Conservation (phyloP, 2,888 invertebrate genomes). For the Diarsia brunnea region DNA sequence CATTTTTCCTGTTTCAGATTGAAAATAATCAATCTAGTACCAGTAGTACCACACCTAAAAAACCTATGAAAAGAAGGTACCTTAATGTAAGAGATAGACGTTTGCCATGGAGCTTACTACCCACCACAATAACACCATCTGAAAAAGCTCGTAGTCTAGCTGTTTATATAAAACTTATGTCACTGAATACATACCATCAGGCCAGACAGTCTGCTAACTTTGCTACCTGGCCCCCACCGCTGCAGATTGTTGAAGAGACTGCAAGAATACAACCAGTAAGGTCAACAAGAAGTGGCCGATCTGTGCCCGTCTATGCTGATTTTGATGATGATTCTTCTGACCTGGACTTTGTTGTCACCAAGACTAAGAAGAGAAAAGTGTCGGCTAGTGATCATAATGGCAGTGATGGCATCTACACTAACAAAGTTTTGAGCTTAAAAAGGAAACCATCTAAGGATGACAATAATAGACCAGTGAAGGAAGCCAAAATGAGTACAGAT, state of each 20-base stretch:
- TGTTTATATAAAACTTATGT: constrained; percentile 87
- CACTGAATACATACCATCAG: constrained; percentile 84
- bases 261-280: constrained; percentile 81
- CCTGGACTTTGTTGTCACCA: constrained; percentile 83
- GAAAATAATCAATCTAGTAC: constrained; percentile 65
- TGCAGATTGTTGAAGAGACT: constrained; percentile 86
- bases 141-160: constrained; percentile 86
- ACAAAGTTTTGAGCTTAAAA: constrained; percentile 84
- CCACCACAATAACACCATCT: constrained; percentile 79
- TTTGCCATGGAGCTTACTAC: constrained; percentile 87
- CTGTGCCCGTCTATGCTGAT: constrained; percentile 84
- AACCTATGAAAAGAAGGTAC: constrained; percentile 82
- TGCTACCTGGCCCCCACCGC: constrained; percentile 84
- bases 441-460: constrained; percentile 85
- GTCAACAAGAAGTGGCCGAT: constrained; percentile 86
- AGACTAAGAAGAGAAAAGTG: constrained; percentile 84
- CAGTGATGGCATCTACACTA: constrained; percentile 77
- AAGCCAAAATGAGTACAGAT: constrained; percentile 75
- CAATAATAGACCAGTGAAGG: constrained; percentile 77
- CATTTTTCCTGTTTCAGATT: constrained; percentile 64
- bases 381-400: constrained; percentile 79
- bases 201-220: constrained; percentile 83
- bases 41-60: constrained; percentile 65
- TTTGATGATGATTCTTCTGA: constrained; percentile 88
- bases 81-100: constrained; percentile 85